Base-by-base conservation (phyloP, 1,140 invertebrate genomes). In the Muscidifurax raptorellus region DNA sequence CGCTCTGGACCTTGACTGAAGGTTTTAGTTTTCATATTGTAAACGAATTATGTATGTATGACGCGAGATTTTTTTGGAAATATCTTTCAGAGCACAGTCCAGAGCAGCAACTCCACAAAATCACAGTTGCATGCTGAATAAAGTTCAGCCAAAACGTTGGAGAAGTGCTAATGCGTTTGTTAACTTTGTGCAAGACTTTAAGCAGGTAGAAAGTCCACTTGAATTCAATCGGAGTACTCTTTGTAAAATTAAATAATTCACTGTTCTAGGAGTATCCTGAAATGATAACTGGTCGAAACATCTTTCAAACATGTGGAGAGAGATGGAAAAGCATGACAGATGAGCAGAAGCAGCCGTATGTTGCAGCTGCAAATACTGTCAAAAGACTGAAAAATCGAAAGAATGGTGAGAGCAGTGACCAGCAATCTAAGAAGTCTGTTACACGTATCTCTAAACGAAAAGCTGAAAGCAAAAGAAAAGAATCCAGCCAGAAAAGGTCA, bases 151-250 rank as follows among this genome's bases (percentile, higher is more conserved):
- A 27, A 85, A 80, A 69, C 74, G 32, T 32, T 87, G 90, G 90
- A 89, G 80, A 66, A 90, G 88, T 71, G 85, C 87, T 0, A 91
- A 91, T 72, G 86, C 89, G 9, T 91, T 89, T 36, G 76, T 90
- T 27, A 91, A 90, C 78, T 90, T 89, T 84, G 86, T 91, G 66
- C 89, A 89, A 78, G 89, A 90, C 72, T 90, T 88, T n/a, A 87
- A 88, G 25, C 74, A 90, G 86, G 91, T 91, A 88, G 64, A 15
- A 5, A 28, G 25, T 52, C 25, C 52, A 77, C 25, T 71, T 18
- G 25, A 64, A 44, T 67, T 47, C 12, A 6, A 36, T 47, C 27
- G n/a, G 72, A 76, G n/a, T 28, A 32, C 36, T 59, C 27, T 64
- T 52, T 59, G 66, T 67, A 40, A 83, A n/a, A 67, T 40, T 12